phyloP scores from a whole-genome alignment of 1,140 invertebrate genomes.

The Onthophagus taurus region DNA sequence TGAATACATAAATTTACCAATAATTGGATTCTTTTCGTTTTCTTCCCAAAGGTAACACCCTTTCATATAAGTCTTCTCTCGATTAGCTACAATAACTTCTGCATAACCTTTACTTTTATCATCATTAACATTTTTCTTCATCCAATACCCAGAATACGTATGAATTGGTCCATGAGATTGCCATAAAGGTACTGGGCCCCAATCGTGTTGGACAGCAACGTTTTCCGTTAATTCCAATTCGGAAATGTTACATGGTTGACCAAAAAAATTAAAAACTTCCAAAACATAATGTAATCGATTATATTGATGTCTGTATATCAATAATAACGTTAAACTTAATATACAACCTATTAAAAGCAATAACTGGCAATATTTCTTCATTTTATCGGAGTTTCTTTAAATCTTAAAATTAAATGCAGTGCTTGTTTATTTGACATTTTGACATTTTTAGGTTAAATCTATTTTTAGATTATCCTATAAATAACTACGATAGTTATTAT shows the following conservation, averaged over 20 bases:
- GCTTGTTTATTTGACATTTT: too few species aligned
- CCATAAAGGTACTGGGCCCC: slow-evolving; percentile 32
- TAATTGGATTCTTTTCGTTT: slow-evolving; percentile 40
- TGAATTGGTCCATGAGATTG: slow-evolving; percentile 41
- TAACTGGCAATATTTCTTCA: slow-evolving; percentile 70
- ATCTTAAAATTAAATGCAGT: too few species aligned
- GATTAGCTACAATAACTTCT: slow-evolving; percentile 41
- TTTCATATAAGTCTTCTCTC: slow-evolving; percentile 38
- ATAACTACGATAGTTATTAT: too few species aligned
- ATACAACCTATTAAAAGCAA: slow-evolving; percentile 52
- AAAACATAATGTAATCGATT: slow-evolving; percentile 62
- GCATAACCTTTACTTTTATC: too few species aligned
- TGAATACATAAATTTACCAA: slow-evolving; percentile 41
- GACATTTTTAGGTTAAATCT: too few species aligned
- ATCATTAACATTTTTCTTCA: slow-evolving; percentile 40
- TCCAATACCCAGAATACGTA: slow-evolving; percentile 45
- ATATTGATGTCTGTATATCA: slow-evolving; percentile 70
- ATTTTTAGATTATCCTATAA: too few species aligned
- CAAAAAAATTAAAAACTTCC: slow-evolving; percentile 69
- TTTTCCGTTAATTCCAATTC: slow-evolving; percentile 43
- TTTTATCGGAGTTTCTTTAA: too few species aligned
- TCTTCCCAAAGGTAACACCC: slow-evolving; percentile 46
- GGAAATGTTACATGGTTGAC: slow-evolving; percentile 44
- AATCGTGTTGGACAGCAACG: slow-evolving; percentile 31
- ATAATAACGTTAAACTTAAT: slow-evolving; percentile 55